phyloP scores from a whole-genome alignment of 2,113 vertebrate species.

The Stomatorhinus ivindoensis region DNA sequence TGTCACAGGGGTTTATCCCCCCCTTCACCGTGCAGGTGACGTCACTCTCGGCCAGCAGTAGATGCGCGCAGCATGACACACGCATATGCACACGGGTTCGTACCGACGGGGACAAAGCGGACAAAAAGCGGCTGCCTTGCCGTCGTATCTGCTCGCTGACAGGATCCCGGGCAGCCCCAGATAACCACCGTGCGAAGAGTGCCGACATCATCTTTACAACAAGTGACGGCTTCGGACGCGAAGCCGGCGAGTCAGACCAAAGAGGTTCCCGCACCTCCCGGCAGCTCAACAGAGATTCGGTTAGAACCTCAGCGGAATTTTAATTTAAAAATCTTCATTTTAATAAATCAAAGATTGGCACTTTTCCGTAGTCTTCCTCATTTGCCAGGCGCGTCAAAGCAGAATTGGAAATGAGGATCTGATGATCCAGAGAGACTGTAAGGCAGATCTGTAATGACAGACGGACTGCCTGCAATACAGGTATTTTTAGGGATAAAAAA shows the following conservation, averaged over 20 bases:
- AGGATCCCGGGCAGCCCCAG: background rate
- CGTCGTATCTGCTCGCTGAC: background rate
- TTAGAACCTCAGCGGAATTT: background rate
- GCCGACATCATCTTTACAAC: background rate
- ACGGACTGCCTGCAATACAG: background rate
- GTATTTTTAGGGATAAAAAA: background rate
- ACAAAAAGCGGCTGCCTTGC: background rate
- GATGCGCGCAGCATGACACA: slow-evolving; percentile 7
- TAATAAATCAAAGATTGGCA: background rate
- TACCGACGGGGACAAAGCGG: background rate
- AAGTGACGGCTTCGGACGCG: background rate
- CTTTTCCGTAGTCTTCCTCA: background rate
- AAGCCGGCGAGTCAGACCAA: background rate
- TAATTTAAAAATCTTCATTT: background rate
- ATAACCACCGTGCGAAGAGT: background rate
- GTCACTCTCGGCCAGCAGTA: slow-evolving; percentile 14
- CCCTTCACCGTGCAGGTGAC: background rate
- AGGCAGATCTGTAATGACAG: background rate
- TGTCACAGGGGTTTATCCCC: background rate
- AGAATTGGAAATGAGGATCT: slow-evolving; percentile 8
- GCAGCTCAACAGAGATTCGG: background rate
- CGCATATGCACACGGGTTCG: background rate
- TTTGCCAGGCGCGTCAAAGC: background rate
- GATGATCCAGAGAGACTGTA: background rate
- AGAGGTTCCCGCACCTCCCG: background rate